Percentiles rank a stretch among this genome's conserved stretches.
These are phyloP conservation scores for Pseudochaenichthys georgianus DNA, from an alignment of 2,797 vertebrate species.

Conservation along the genomic window DNA sequence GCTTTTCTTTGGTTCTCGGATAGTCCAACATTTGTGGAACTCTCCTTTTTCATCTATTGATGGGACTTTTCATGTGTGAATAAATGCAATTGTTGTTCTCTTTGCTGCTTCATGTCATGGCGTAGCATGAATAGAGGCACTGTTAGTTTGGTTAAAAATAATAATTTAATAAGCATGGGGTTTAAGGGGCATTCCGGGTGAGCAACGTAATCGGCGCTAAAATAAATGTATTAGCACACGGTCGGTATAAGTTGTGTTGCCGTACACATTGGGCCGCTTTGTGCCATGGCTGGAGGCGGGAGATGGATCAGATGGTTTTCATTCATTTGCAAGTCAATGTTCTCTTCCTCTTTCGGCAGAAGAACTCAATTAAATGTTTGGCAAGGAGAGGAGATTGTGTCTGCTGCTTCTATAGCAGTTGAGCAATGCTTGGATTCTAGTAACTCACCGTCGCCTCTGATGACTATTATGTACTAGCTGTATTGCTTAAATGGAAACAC, in stretches of 20 bases:
- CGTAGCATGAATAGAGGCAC: conserved; percentile 55
- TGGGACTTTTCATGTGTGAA: not conserved
- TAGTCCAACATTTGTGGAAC: not conserved
- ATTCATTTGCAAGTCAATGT: conserved; percentile 18
- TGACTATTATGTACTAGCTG: not conserved
- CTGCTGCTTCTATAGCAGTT: not conserved
- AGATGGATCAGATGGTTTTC: conserved; percentile 43
- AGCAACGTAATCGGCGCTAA: conserved; percentile 27
- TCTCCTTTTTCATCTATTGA: not conserved
- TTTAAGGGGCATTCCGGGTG: not conserved
- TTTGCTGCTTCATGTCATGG: conserved; percentile 40
- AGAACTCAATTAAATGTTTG: not conserved
- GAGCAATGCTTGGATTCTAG: no score
- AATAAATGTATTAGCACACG: not conserved
- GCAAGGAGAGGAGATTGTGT: no score
- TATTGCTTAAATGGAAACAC: not conserved
- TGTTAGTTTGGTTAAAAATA: conserved; percentile 49
- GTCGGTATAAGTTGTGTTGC: not conserved
- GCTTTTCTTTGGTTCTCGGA: not conserved
- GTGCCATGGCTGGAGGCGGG: conserved; percentile 50
- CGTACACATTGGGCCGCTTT: conserved; percentile 21
- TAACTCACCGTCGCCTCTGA: not conserved
- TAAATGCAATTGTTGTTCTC: conserved; percentile 26
- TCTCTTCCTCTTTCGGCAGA: conserved; percentile 21
- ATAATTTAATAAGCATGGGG: conserved; percentile 43